Evolutionary conservation across 2,797 vertebrate genomes (phyloP), one percentile per base, ranked within the genome.

Genomic region (Perodicticus potto): DNA sequence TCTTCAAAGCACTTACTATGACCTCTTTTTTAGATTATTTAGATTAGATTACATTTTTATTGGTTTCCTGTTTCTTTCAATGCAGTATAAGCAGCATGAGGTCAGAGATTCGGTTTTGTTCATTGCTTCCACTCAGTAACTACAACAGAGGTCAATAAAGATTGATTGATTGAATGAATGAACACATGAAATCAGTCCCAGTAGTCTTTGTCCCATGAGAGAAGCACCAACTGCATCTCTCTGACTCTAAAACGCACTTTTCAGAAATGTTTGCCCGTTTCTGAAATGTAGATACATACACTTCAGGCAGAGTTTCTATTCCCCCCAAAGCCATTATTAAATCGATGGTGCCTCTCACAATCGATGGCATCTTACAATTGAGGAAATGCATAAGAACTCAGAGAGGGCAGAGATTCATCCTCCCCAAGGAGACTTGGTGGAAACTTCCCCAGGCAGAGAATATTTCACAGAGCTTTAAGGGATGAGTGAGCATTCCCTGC

Each of bases 321-420:
- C 53, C 55, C 69, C 70, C 34, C 22, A 82, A 85, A 96, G 94
- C 86, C 76, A 59, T 92, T 97, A 95, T 83, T 45, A 77, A 96
- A 87, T 89, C n/a, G 3, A 96, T 90, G 78, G 45, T 59, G 61
- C 63, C 4, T 61, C 76, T 88, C 78, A 55, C 83, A 73, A 80
- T 83, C 17, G 2, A 93, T 81, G 43, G 53, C 85, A 7, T 89
- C 81, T 85, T 82, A 63, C 72, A 84, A 32, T 14, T 40, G 72
- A 95, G 93, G 88, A 86, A 76, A 90, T 92, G 77, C 61, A 32
- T 55, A 57, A 27, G 85, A 81, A 86, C n/a, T 77, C 45, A 17
- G 72, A 76, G 72, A 89, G 77, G 34, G 55, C 81, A 43, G 77
- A 40, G 82, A 88, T n/a, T 34, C 55, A 34, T 80, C 72, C 81